Conservation (phyloP, 2,113 vertebrate species). For the Xenopus laevis region DNA sequence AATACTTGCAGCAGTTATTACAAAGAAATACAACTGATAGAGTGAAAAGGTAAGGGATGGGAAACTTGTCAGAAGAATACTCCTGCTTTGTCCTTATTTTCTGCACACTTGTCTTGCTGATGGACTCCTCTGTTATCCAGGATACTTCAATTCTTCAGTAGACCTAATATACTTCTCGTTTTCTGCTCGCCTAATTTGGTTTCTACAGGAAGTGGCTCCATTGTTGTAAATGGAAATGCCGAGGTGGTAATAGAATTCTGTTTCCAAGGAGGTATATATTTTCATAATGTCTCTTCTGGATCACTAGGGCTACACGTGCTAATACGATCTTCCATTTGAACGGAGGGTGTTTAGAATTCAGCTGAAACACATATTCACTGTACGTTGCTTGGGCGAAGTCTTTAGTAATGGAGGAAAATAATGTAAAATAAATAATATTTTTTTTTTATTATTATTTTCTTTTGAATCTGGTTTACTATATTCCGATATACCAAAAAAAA, state of each 20-base stretch:
- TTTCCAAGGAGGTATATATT: constrained; percentile 41
- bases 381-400: too few species aligned
- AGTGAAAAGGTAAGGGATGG: constrained; percentile 36
- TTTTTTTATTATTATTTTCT: too few species aligned
- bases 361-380: too few species aligned
- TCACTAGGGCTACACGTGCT: constrained; percentile 14
- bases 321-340: constrained; percentile 24
- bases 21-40: constrained; percentile 52
- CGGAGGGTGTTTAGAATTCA: not conserved
- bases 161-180: constrained; percentile 31
- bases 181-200: constrained; percentile 10
- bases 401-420: too few species aligned
- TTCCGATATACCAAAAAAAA: too few species aligned
- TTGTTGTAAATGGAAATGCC: constrained; percentile 30
- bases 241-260: constrained; percentile 31
- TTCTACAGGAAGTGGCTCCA: constrained; percentile 27
- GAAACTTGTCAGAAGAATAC: constrained; percentile 47
- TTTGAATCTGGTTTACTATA: too few species aligned
- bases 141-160: constrained; percentile 10
- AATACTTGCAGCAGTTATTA: constrained; percentile 45
- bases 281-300: constrained; percentile 30
- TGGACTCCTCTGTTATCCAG: constrained; percentile 21
- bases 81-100: constrained; percentile 32
- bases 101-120: not conserved
- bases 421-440: too few species aligned